Evolutionary conservation across 2,797 vertebrate species (phyloP).

Genomic region (Meda fulgida): DNA sequence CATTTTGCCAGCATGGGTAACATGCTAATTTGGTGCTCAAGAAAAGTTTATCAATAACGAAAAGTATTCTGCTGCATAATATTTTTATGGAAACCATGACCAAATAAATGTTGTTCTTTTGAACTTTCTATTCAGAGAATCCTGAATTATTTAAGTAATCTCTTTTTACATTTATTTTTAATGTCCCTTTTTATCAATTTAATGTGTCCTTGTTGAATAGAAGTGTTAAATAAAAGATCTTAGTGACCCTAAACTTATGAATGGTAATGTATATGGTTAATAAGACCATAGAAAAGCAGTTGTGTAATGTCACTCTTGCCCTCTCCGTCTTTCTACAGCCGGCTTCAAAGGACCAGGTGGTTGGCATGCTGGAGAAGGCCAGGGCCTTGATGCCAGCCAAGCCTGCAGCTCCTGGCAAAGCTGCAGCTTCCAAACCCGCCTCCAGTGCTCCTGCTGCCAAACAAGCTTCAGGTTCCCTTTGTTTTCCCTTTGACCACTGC

Average conservation of each 20-base stretch:
- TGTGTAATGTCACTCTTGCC: constrained; percentile 38
- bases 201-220: not conserved
- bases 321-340: constrained; percentile 75
- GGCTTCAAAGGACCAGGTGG: constrained; percentile 93
- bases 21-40: too few species aligned
- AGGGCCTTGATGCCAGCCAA: constrained; percentile 92
- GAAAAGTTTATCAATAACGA: too few species aligned
- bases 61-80: too few species aligned
- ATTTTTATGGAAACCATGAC: too few species aligned
- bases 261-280: not conserved
- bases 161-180: too few species aligned
- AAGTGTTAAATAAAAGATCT: not conserved
- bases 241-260: not conserved
- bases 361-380: constrained; percentile 93
- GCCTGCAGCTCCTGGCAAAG: constrained; percentile 81
- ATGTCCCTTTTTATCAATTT: too few species aligned
- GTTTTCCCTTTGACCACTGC: not conserved
- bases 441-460: constrained; percentile 67
- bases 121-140: too few species aligned
- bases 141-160: too few species aligned
- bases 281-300: not conserved
- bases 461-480: constrained; percentile 78
- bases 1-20: too few species aligned
- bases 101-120: too few species aligned
- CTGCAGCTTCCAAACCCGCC: constrained; percentile 75